Evolutionary conservation across 1,140 invertebrate genomes (phyloP), one percentile per base, ranked within the genome.

Genomic region (Artemia franciscana): DNA sequence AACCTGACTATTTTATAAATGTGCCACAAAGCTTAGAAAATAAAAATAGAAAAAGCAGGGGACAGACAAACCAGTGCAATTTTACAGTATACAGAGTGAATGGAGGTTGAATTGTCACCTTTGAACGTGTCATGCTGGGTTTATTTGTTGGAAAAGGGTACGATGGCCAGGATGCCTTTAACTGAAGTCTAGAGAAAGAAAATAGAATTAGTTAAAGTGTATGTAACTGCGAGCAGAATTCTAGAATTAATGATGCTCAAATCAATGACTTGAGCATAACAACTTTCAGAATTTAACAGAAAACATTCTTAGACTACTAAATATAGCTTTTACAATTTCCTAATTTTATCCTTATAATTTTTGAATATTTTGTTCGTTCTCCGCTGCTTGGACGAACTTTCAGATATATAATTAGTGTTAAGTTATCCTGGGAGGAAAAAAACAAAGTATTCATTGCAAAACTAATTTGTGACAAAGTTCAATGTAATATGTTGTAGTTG

Each of bases 101-200:
- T 18, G 12, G 21, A 18, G 39, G 12, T 18, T 51, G 39, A 51
- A 51, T 15, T 15, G 39, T 51, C 39, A 51, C 39, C 39, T 51
- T 51, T 51, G 39, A 51, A 15, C 12, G 12, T 12, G 39, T 51
- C 39, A 51, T 51, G 39, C 39, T 51, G 39, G 39, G 39, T 51
- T n/a, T 51, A 51, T 51, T 82, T 74, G 12, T 76, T 82, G 21
- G 84, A 82, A 76, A 89, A 88, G 59, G 84, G 85, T 24, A 89
- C 86, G 65, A 88, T 88, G 58, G 85, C 87, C 64, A 85, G 79
- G 67, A 88, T 88, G 24, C 86, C 86, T 76, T 88, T 88, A 27
- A 88, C 84, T 21, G 85, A 88, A 61, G 84, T 86, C 86, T 89
- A 78, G 63, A 81, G 76, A 70, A 73, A 73, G 59, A 65, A 58